Evolutionary conservation across 2,797 vertebrate genomes (phyloP).

Genomic region (Oryzias sinensis): DNA sequence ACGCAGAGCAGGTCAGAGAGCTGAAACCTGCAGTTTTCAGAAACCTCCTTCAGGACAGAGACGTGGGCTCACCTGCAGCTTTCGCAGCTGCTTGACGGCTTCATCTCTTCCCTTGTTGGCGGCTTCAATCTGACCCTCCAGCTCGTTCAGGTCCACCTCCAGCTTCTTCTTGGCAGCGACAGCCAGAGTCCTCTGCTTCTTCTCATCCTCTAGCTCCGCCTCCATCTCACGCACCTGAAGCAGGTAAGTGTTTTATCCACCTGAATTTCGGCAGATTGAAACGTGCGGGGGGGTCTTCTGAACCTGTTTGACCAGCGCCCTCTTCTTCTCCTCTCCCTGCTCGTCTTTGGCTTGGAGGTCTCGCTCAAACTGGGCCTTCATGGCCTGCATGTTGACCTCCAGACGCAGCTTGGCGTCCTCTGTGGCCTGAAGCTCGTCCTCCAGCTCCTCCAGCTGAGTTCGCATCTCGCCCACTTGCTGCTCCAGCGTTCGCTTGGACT

Average conservation of each 20-base stretch:
- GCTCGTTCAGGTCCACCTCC: constrained; percentile 95
- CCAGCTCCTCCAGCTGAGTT: constrained; percentile 94
- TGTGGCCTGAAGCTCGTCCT: constrained; percentile 95
- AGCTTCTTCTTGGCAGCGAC: constrained; percentile 96
- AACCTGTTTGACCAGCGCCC: constrained; percentile 92
- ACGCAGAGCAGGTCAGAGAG: too few species aligned
- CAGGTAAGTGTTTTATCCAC: background rate
- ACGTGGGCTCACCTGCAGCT: constrained; percentile 84
- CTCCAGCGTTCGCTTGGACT: constrained; percentile 93
- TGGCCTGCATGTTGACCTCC: constrained; percentile 98
- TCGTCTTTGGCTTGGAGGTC: constrained; percentile 92
- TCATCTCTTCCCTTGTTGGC: constrained; percentile 95
- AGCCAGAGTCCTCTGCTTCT: constrained; percentile 92
- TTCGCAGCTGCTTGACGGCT: constrained; percentile 93
- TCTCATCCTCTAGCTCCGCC: constrained; percentile 94
- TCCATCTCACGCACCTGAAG: constrained; percentile 92
- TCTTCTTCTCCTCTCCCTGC: constrained; percentile 94
- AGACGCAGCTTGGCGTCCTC: constrained; percentile 95
- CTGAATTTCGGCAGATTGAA: background rate
- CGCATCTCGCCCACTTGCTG: constrained; percentile 98
- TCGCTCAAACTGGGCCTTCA: constrained; percentile 95
- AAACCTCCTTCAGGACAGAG: too few species aligned
- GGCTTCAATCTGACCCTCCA: constrained; percentile 93
- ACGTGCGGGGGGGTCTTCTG: background rate
- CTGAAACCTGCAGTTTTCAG: too few species aligned